These are phyloP conservation scores for Conomelus anceps DNA, from an alignment of 2,888 invertebrate genomes.

Conservation along the genomic window DNA sequence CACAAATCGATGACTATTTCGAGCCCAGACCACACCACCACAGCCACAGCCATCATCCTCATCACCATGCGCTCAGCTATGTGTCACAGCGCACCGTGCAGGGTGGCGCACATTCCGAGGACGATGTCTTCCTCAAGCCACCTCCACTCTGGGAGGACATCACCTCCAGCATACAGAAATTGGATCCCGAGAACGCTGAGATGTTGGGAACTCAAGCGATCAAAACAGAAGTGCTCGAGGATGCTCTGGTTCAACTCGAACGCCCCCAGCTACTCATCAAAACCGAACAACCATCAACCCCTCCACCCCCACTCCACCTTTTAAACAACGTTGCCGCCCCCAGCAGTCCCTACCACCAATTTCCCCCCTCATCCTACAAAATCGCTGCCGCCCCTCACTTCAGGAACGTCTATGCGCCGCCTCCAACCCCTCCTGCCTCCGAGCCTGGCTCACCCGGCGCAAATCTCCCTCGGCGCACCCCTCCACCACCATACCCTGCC, in stretches of 20 bases:
- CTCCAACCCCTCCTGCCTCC: conserved; percentile 72
- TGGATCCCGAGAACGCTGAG: conserved; percentile 83
- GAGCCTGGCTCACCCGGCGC: conserved; percentile 36
- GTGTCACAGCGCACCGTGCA: conserved; percentile 47
- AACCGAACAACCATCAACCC: conserved; percentile 36
- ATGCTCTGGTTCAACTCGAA: conserved; percentile 34
- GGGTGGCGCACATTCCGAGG: conserved; percentile 49
- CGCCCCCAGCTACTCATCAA: conserved; percentile 27
- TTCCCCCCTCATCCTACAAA: conserved; percentile 10
- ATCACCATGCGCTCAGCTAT: conserved; percentile 46
- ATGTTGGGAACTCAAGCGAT: conserved; percentile 54
- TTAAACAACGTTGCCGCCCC: conserved; percentile 39
- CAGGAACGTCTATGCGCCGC: conserved; percentile 67
- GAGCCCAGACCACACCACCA: conserved; percentile 45
- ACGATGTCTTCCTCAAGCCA: conserved; percentile 81
- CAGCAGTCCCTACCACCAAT: conserved; percentile 38
- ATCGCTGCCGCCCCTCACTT: conserved; percentile 24
- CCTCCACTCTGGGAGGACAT: conserved; percentile 86
- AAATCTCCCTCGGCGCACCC: conserved; percentile 28
- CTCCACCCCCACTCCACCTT: conserved; percentile 49
- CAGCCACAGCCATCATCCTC: conserved; percentile 20
- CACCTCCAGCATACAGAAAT: conserved; percentile 81
- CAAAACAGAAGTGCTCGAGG: conserved; percentile 62
- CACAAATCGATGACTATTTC: conserved; percentile 61
- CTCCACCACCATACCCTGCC: conserved; percentile 34